Conservation (phyloP, 2,888 invertebrate genomes). For the Drosophila ustulata region DNA sequence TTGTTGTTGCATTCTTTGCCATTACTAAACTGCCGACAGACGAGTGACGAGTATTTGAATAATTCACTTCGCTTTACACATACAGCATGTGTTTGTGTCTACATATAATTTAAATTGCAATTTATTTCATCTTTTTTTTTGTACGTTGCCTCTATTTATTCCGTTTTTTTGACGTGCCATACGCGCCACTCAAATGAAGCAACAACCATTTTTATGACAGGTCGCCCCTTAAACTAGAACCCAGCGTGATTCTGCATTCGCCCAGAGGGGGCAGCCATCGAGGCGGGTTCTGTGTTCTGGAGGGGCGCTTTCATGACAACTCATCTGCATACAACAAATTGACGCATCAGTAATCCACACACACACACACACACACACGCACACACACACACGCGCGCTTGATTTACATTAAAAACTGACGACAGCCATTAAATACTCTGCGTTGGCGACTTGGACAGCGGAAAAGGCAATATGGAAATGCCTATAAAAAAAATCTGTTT, state of each 20-base stretch:
- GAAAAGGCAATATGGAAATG: background rate
- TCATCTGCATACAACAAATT: constrained; percentile 57
- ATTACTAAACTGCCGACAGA: constrained; percentile 12
- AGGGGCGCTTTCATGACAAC: constrained; percentile 23
- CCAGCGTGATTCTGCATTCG: constrained; percentile 20
- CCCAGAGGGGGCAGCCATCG: background rate
- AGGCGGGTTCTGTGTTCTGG: background rate
- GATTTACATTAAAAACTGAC: constrained; percentile 9
- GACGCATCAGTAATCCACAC: constrained; percentile 47
- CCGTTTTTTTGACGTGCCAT: constrained; percentile 23
- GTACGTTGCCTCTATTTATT: constrained; percentile 17
- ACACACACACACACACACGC: constrained; percentile 29
- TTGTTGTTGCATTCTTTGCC: background rate
- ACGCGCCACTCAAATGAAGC: constrained; percentile 41
- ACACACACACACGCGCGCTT: constrained; percentile 16
- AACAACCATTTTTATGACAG: constrained; percentile 57
- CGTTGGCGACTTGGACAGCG: background rate
- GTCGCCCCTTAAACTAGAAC: constrained; percentile 29
- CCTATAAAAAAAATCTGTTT: background rate
- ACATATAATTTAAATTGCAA: constrained; percentile 54
- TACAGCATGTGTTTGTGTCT: background rate
- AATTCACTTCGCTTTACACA: constrained; percentile 31
- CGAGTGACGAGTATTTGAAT: constrained; percentile 44
- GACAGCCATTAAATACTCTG: constrained; percentile 29
- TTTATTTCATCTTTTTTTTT: constrained; percentile 27